Evolutionary conservation across 2,888 invertebrate genomes (phyloP), one percentile per base, ranked within the genome.

Genomic region (Vannuccia rotundouncinata): DNA sequence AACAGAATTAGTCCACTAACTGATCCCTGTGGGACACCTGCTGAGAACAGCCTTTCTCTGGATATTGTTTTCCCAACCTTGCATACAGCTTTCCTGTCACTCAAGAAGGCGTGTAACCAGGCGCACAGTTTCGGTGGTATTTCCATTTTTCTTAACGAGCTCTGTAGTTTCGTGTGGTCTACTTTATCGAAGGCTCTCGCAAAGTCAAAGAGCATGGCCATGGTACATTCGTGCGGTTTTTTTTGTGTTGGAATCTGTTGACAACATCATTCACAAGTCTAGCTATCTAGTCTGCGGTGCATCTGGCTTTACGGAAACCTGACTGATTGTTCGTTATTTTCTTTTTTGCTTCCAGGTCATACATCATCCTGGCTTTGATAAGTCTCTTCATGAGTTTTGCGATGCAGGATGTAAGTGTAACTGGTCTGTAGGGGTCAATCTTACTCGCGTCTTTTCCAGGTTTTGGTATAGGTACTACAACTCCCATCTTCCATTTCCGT

Each of bases 71-170:
- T 75, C 17, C 75, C 75, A 10, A 75, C 75, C n/a, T 75, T 75
- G 29, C 30, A 31, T 27, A 31, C 75, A 22, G 75, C 75, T 75
- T 75, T 75, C n/a, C 75, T 13, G 27, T 75, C 75, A 31, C 75
- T 75, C 5, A 31, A 29, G 31, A 75, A 75, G 29, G 75, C 29
- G 29, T 31, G 66, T 81, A 85, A 82, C 73, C 78, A 30, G 45
- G 77, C 66, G 17, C 28, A 0, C 30, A 29, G 45, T 30, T 17
- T 29, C 73, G 31, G 0, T 78, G 59, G 74, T 77, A 31, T 75
- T 27, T 30, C 75, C 75, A 75, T 75, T 29, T 75, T 29, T 75
- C 75, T 13, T n/a, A 75, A 17, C 17, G 17, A 29, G n/a, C 29
- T 75, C 27, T 75, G 31, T 10, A 75, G 31, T 30, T 29, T 75